Percentiles rank a stretch among this genome's conserved stretches.
These are phyloP conservation scores for Kryptopterus vitreolus DNA, from an alignment of 2,797 vertebrate species.

Conservation along the genomic window DNA sequence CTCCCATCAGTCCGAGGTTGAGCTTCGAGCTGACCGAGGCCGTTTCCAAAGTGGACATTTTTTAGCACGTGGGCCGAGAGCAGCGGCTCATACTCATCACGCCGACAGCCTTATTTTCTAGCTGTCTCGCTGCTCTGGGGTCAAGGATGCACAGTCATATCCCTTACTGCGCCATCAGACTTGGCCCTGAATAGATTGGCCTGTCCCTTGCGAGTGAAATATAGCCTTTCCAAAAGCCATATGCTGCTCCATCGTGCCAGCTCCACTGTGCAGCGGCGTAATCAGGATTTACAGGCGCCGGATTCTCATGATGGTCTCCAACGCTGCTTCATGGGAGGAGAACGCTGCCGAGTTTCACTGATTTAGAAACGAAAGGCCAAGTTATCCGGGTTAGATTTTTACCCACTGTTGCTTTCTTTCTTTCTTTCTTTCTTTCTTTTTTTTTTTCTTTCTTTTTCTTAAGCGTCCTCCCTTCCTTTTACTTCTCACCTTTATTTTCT, in stretches of 20 bases:
- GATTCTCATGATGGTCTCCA: not conserved
- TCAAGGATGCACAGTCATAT: slow-evolving; percentile 53
- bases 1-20: slow-evolving; percentile 16
- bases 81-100: slow-evolving; percentile 50
- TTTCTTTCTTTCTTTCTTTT: too few species aligned
- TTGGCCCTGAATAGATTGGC: slow-evolving; percentile 41
- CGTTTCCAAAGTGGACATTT: slow-evolving; percentile 44
- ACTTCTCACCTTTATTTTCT: too few species aligned
- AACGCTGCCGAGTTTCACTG: not conserved
- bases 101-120: slow-evolving; percentile 52
- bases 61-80: slow-evolving; percentile 45
- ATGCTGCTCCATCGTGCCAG: slow-evolving; percentile 27
- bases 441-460: too few species aligned
- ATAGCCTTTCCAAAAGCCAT: slow-evolving; percentile 22
- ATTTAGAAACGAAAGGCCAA: not conserved
- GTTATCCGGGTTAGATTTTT: not conserved
- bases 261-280: slow-evolving; percentile 1
- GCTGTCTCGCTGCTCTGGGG: slow-evolving; percentile 40
- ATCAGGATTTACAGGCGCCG: slow-evolving; percentile 10
- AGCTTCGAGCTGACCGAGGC: slow-evolving; percentile 46
- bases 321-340: not conserved
- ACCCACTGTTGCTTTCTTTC: too few species aligned
- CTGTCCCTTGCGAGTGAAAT: slow-evolving; percentile 32
- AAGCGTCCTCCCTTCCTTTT: too few species aligned
- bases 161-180: slow-evolving; percentile 37